Percentiles rank a stretch among this genome's conserved stretches.
phyloP scores from a whole-genome alignment of 2,797 vertebrate species.

The Diglossa cyanea region DNA sequence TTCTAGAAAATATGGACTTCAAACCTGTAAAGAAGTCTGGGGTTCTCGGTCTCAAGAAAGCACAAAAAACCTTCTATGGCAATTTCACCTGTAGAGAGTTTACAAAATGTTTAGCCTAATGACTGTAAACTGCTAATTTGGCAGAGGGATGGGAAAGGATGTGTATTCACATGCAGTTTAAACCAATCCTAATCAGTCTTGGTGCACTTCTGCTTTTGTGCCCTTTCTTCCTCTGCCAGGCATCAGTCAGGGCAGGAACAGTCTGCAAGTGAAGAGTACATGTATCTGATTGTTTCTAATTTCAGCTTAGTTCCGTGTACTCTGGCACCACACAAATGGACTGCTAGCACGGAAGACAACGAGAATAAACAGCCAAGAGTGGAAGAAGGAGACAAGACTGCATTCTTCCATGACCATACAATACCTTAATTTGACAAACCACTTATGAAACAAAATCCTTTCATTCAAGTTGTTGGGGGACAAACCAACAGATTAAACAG shows the following conservation, averaged over 20 bases:
- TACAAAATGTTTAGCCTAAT: background rate
- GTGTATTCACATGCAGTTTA: background rate
- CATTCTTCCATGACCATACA: background rate
- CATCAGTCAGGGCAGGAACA: background rate
- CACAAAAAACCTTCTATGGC: background rate
- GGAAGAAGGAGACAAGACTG: background rate
- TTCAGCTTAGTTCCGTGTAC: background rate
- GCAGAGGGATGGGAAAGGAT: background rate
- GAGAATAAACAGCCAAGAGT: background rate
- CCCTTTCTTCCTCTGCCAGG: background rate
- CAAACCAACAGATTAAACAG: background rate
- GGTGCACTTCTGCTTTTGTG: background rate
- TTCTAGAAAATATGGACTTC: background rate
- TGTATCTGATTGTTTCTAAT: background rate
- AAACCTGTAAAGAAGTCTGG: background rate
- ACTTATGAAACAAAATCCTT: background rate
- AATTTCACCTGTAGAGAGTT: background rate
- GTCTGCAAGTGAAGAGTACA: background rate
- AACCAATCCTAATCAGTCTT: background rate
- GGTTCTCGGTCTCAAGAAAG: background rate
- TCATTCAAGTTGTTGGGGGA: background rate
- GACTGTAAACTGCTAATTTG: background rate
- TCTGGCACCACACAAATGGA: background rate
- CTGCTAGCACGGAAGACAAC: background rate
- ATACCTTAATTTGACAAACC: background rate